Conservation (phyloP, 2,113 vertebrate species). For the Nothoprocta pentlandii region DNA sequence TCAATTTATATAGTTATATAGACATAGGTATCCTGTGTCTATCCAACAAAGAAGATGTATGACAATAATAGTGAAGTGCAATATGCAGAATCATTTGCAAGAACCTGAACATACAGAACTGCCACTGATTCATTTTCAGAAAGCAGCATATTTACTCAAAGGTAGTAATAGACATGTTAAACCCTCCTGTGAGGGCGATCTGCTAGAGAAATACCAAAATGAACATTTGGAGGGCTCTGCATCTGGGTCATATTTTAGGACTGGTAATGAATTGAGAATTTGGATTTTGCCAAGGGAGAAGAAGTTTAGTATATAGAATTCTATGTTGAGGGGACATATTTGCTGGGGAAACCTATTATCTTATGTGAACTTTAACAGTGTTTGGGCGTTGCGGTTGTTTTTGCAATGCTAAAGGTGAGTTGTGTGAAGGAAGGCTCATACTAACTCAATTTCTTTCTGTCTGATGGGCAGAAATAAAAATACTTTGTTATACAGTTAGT, state of each 20-base stretch:
- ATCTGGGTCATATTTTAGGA: neutral
- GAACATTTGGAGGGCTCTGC: neutral
- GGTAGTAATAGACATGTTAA: neutral
- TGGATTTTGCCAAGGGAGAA: neutral
- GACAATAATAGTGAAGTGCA: accelerated
- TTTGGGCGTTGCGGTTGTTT: neutral
- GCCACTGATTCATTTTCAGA: neutral
- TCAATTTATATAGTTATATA: neutral
- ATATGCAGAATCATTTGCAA: neutral
- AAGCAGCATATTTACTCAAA: neutral
- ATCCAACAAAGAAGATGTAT: neutral
- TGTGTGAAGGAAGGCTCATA: neutral
- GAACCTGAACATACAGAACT: neutral
- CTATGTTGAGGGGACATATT: neutral
- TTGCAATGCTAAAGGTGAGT: neutral
- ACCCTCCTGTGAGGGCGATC: neutral
- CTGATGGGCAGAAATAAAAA: neutral
- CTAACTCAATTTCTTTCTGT: neutral
- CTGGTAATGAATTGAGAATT: neutral
- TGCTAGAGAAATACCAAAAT: neutral
- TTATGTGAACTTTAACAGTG: neutral
- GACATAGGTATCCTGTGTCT: neutral
- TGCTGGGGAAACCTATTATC: neutral
- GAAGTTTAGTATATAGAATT: neutral
- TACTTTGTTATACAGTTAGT: neutral